These are phyloP conservation scores for Premnoplex brunnescens DNA, from an alignment of 2,797 vertebrate species.

Conservation along the genomic window DNA sequence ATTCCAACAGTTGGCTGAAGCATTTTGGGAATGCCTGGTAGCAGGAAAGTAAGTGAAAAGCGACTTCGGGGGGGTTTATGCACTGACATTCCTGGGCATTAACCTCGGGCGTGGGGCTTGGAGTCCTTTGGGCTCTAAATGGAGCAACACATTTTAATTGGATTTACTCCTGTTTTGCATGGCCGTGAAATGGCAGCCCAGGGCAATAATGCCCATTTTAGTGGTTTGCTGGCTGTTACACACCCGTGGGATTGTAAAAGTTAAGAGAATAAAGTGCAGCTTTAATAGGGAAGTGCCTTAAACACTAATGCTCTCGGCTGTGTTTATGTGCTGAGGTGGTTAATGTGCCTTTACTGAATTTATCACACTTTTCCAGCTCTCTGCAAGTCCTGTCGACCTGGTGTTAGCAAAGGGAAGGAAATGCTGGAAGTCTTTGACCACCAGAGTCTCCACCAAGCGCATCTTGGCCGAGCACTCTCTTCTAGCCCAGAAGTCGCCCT, in stretches of 20 bases:
- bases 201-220: neutral
- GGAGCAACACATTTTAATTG: neutral
- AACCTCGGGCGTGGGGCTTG: neutral
- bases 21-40: neutral
- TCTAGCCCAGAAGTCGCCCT: neutral
- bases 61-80: accelerated
- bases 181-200: neutral
- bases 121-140: neutral
- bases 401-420: neutral
- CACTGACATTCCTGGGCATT: neutral
- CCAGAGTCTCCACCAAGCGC: neutral
- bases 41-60: neutral
- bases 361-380: neutral
- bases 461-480: neutral
- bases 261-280: neutral
- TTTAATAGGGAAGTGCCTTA: neutral
- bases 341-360: neutral
- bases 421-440: neutral
- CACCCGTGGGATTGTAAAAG: neutral
- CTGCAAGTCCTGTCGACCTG: neutral
- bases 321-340: neutral
- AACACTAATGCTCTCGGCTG: neutral
- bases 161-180: neutral
- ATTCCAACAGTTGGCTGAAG: neutral
- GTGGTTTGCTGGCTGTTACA: neutral